Evolutionary conservation across 2,888 invertebrate species (phyloP), one percentile per base, ranked within the genome.

Genomic region (Drosophila mimetica): DNA sequence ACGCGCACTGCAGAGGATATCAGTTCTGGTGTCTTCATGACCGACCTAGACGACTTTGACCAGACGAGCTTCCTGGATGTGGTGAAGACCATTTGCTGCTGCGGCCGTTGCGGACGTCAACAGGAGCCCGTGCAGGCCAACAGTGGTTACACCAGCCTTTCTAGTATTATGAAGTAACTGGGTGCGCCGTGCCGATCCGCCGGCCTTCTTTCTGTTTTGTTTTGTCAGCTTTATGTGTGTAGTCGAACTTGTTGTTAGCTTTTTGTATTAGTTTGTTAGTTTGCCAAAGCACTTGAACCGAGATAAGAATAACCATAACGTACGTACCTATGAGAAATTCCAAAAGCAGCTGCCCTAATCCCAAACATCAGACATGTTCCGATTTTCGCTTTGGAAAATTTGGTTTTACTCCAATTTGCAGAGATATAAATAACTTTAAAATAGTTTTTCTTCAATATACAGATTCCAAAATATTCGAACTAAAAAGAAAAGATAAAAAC

Each of bases 21-120:
- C 0, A 94, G 94, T 0, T 94, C 94, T 5, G 95, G 95, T 0
- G 91, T 95, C 5, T 95, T 94, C 77, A 92, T 95, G 85, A 93
- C 93, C 4, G 93, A 90, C 74, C 77, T 89, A 57, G 91, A 92
- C 76, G 91, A 91, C 66, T 88, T 88, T 42, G 90, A 89, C 13
- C 87, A 69, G 93, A 80, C 52, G 91, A 93, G 34, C 93, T 91
- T 95, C 2, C 92, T 93, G 74, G 93, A 93, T 52, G 90, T 94
- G 25, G 92, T 95, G 90, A 94, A 93, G 86, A 94, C 93, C 86
- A 93, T 94, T 25, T 92, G 94, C 70, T 94, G 94, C 79, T 95
- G 95, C 89, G 94, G 94, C 9, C 79, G 57, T 59, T 85, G 79
- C 32, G 46, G 58, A 30, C 65, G 72, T 2, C 63, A 51, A 1